Base-by-base conservation (phyloP, 2,888 invertebrate genomes). In the Rhagonycha fulva region DNA sequence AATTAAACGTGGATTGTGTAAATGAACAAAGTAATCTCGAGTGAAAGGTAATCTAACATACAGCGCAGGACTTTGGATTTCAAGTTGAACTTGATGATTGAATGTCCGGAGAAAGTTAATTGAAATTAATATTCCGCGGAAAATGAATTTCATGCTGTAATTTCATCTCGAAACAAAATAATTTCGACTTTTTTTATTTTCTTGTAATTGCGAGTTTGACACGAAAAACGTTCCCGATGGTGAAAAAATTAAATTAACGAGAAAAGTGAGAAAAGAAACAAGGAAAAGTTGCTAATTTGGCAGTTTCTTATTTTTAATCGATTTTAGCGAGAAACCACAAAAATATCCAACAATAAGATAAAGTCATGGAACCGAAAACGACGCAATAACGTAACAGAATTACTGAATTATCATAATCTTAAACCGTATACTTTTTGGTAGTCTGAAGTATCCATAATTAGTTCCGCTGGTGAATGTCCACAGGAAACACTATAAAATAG, bases 51-150 rank as follows among this genome's bases (percentile, higher is more conserved):
- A 47, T 47, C 47, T 47, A 47, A 12, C 47, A n/a, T 47, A n/a
- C 47, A 47, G 47, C 47, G 47, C n/a, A 47, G 47, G 47, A 47
- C 47, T 47, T 47, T n/a, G 47, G 47, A 47, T 47, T 47, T 47
- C 47, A 47, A 62, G 70, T 69, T 69, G 61, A 70, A 70, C 61
- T 30, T 28, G 61, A 70, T 70, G 70, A 70, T 60, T 70, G 60
- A 70, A 70, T 70, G 70, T 28, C 23, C 30, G 66, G 71, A 72
- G 71, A 72, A 72, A 72, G 71, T 72, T 60, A 67, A 72, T 66
- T 66, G 63, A 66, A 66, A 66, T 66, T 66, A 66, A 66, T 66
- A 66, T 26, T 24, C 14, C 9, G 63, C 63, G 24, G n/a, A 47
- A 47, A 47, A 47, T 47, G 47, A 47, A 47, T 47, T 47, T 47